Evolutionary conservation across 2,797 vertebrate species (phyloP).

Genomic region (Hephaestus fuliginosus): DNA sequence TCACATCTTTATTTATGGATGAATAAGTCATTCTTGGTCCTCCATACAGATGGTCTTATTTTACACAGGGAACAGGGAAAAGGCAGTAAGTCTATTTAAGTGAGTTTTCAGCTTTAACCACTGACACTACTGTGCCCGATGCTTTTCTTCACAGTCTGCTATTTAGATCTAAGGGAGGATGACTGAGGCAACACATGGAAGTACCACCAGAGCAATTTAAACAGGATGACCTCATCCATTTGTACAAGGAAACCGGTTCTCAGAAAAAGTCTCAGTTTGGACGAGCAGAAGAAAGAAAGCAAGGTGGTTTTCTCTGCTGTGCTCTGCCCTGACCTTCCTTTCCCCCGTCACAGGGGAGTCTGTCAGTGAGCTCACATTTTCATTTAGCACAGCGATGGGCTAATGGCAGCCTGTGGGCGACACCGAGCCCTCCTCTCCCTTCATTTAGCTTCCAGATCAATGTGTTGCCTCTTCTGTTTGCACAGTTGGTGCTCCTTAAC

Average conservation of each 20-base stretch:
- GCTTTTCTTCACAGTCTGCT: conserved; percentile 25
- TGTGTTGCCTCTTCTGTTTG: conserved; percentile 40
- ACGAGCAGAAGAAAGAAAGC: conserved; percentile 30
- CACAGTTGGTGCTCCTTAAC: conserved; percentile 29
- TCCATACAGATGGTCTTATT: background rate
- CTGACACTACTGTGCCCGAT: background rate
- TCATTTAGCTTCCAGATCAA: conserved; percentile 68
- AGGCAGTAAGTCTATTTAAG: background rate
- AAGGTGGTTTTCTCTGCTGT: conserved; percentile 19
- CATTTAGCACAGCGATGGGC: conserved; percentile 46
- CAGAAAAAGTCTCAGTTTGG: conserved; percentile 30
- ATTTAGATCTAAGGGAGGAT: conserved; percentile 1
- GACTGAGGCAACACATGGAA: conserved; percentile 18
- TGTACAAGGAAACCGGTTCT: conserved; percentile 45
- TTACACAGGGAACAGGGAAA: background rate
- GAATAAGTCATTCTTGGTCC: background rate
- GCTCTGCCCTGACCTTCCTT: conserved; percentile 49
- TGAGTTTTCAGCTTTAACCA: background rate
- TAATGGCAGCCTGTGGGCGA: conserved; percentile 67
- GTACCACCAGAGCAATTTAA: conserved; percentile 36
- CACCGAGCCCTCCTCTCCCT: conserved; percentile 45
- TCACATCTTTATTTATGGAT: background rate
- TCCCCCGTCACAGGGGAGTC: conserved; percentile 47
- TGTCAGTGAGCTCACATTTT: conserved; percentile 54
- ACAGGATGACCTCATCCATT: conserved; percentile 51